Percentiles rank a stretch among this genome's conserved stretches.
Evolutionary conservation across 2,888 invertebrate species (phyloP).

Genomic region (Drosophila prolongata): DNA sequence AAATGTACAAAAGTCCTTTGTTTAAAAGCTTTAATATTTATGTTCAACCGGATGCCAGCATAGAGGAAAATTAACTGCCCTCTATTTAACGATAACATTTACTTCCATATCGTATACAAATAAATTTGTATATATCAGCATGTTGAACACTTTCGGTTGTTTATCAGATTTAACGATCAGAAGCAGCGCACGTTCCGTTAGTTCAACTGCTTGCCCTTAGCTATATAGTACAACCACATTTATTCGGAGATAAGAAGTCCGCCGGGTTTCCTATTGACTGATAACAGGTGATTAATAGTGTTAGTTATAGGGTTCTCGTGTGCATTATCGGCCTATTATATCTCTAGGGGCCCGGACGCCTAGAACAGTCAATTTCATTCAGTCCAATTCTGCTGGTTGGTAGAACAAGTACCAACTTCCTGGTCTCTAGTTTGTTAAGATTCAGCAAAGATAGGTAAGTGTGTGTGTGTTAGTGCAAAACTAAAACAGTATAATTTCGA

Average conservation of each 20-base stretch:
- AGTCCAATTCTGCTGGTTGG: slow-evolving; percentile 22
- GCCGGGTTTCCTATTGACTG: slow-evolving; percentile 34
- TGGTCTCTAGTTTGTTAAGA: slow-evolving; percentile 14
- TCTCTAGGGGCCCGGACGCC: slow-evolving; percentile 10
- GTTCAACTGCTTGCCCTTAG: slow-evolving; percentile 17
- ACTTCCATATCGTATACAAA: background rate
- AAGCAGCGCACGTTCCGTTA: slow-evolving; percentile 15
- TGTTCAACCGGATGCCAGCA: background rate
- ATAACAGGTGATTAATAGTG: slow-evolving; percentile 39
- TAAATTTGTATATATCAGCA: slow-evolving; percentile 17
- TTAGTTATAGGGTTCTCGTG: slow-evolving; percentile 22
- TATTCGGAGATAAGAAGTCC: slow-evolving; percentile 17
- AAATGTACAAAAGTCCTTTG: too few species aligned
- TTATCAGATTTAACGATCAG: slow-evolving; percentile 25
- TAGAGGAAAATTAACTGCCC: background rate
- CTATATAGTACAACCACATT: slow-evolving; percentile 1
- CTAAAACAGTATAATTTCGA: background rate
- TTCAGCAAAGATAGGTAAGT: slow-evolving; percentile 9
- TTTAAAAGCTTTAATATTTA: background rate
- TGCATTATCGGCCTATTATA: slow-evolving; percentile 27
- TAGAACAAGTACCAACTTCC: slow-evolving; percentile 26
- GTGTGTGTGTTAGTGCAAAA: background rate
- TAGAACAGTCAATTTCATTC: slow-evolving; percentile 30
- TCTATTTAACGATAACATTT: background rate
- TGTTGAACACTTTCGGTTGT: slow-evolving; percentile 5